Base-by-base conservation (phyloP, 2,888 invertebrate genomes). In the Sarcophaga variegata region DNA sequence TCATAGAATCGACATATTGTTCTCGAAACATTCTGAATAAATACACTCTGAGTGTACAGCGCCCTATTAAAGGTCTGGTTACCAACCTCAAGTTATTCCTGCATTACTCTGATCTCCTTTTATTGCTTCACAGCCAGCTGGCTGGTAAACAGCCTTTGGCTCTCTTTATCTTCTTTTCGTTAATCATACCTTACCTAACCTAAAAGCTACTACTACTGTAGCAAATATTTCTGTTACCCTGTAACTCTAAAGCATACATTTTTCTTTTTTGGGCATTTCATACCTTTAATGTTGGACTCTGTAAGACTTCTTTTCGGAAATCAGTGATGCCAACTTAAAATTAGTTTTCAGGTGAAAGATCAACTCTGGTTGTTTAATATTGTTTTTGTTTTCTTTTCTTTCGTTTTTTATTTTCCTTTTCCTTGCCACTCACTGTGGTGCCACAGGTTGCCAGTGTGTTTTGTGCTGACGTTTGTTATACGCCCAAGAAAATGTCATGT, bases 291-390 rank as follows among this genome's bases (percentile, higher is more conserved):
- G 22, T 14, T 69, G 67, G 67, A 47, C 47, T 47, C 20, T 22
- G 20, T 20, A 3, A 47, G 45, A 69, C 45, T 69, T 69, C 54
- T 54, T 54, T 54, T 54, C 12, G 45, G 67, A 17, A 69, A 47
- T 69, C 67, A 67, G 47, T 67, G 67, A 67, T 67, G 67, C 67
- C 45, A 69, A 69, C 67, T 69, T 69, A 69, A 69, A 69, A 69
- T 69, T 69, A 69, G 67, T 47, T 45, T 69, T 69, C 45, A 47
- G 67, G 67, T 69, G n/a, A 69, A 69, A 69, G 67, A 69, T 69
- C 67, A 69, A 45, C 45, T 69, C n/a, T 22, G 47, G 47, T 69
- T 47, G 47, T 47, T 69, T 45, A 67, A 45, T 45, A 20, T 10
- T 45, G 10, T 45, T 67, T 17, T 66, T 66, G 4, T 66, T 49